Conservation (phyloP, 2,888 invertebrate species). For the Nymphalis c-album region DNA sequence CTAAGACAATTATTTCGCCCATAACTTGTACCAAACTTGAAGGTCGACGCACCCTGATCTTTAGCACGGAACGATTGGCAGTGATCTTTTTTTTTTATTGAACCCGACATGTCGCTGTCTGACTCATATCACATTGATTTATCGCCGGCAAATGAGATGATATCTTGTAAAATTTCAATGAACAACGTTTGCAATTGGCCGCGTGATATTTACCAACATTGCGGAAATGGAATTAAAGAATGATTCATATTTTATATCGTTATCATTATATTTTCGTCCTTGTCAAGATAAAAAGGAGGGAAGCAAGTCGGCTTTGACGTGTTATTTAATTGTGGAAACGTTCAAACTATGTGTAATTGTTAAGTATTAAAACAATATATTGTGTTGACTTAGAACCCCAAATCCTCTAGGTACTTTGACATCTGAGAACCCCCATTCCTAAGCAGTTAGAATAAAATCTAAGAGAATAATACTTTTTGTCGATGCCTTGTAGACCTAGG, state of each 20-base stretch:
- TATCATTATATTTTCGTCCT: background rate
- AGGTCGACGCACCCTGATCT: constrained; percentile 78
- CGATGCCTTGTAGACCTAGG: background rate
- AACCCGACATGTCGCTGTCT: constrained; percentile 55
- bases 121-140: constrained; percentile 41
- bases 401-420: too few relatives aligned
- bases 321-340: too few relatives aligned
- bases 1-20: constrained; percentile 3
- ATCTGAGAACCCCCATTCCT: too few relatives aligned
- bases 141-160: constrained; percentile 41
- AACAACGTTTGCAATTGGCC: constrained; percentile 28
- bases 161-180: constrained; percentile 39
- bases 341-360: too few relatives aligned
- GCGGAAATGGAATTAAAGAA: background rate
- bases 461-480: too few relatives aligned
- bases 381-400: too few relatives aligned
- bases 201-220: constrained; percentile 6
- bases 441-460: too few relatives aligned
- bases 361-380: background rate
- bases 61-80: constrained; percentile 70
- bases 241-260: constrained; percentile 1
- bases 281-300: too few relatives aligned
- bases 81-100: constrained; percentile 70
- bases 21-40: constrained; percentile 42
- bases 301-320: background rate